Percentiles rank a stretch among this genome's conserved stretches.
Evolutionary conservation across 1,140 invertebrate genomes (phyloP).

Genomic region (Drosophila nikananu): DNA sequence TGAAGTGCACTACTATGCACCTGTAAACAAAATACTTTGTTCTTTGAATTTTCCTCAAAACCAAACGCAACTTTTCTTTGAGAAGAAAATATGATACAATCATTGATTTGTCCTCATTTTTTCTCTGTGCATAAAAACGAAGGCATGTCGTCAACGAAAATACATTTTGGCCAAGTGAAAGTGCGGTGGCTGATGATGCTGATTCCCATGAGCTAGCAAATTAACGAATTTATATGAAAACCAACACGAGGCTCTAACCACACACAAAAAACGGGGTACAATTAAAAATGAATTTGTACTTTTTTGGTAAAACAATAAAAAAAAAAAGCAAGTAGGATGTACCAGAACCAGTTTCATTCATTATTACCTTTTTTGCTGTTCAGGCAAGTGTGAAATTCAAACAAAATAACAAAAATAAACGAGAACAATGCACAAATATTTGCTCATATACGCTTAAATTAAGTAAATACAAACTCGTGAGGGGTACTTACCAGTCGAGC

Average conservation of each 20-base stretch:
- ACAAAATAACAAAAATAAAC: constrained; percentile 17
- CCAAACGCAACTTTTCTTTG: too few relatives aligned
- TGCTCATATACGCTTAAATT: constrained; percentile 70
- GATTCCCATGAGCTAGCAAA: constrained; percentile 26
- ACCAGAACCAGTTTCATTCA: constrained; percentile 14
- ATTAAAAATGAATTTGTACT: constrained; percentile 71
- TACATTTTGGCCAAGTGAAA: constrained; percentile 41
- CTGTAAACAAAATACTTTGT: neutral
- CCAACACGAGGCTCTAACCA: constrained; percentile 34
- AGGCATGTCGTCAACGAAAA: constrained; percentile 11
- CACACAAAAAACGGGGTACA: constrained; percentile 30
- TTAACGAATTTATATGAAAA: constrained; percentile 28
- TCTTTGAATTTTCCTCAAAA: neutral
- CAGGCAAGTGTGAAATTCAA: constrained; percentile 53
- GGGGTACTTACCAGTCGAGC: constrained; percentile 65
- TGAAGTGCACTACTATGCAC: too few relatives aligned
- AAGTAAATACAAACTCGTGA: constrained; percentile 44
- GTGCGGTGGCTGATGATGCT: constrained; percentile 22
- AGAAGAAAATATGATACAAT: neutral
- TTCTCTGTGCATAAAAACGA: neutral
- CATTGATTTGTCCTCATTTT: neutral
- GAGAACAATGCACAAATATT: constrained; percentile 76
- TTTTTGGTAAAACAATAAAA: constrained; percentile 28
- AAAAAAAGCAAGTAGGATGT: constrained; percentile 6
- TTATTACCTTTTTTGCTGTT: constrained; percentile 16